A percentile compares a stretch with the other conserved stretches of the same genome.
Evolutionary conservation across 2,888 invertebrate genomes (phyloP).

Genomic region (Archips xylosteana): DNA sequence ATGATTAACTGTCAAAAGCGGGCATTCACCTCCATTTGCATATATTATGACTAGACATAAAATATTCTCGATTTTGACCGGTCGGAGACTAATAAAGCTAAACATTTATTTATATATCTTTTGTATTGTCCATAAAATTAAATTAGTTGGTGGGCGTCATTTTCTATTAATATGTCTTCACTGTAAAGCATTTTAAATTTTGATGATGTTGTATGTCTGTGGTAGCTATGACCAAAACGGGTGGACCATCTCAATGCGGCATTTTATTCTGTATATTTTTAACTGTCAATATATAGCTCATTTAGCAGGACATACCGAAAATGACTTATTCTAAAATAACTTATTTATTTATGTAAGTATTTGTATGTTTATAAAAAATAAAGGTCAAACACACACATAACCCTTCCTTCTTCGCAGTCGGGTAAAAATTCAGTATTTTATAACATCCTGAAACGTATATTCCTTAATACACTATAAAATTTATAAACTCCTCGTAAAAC

Average conservation of each 20-base stretch:
- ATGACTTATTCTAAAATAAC: too few relatives aligned
- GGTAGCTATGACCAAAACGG: background rate
- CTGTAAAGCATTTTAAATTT: background rate
- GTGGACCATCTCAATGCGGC: background rate
- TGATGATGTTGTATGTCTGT: background rate
- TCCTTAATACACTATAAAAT: too few relatives aligned
- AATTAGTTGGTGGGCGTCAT: constrained; percentile 1
- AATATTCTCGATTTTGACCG: constrained; percentile 3
- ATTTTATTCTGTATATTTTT: too few relatives aligned
- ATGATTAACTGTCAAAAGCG: constrained; percentile 26
- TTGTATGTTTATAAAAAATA: too few relatives aligned
- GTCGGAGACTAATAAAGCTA: constrained; percentile 4
- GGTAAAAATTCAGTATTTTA: too few relatives aligned
- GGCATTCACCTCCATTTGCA: constrained; percentile 18
- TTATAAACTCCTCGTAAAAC: background rate
- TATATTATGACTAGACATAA: constrained; percentile 9
- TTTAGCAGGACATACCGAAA: too few relatives aligned
- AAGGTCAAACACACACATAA: too few relatives aligned
- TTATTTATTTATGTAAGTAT: too few relatives aligned
- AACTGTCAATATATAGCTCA: too few relatives aligned
- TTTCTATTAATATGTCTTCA: background rate
- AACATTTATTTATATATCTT: constrained; percentile 15
- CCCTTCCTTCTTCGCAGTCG: too few relatives aligned
- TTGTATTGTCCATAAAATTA: constrained; percentile 8
- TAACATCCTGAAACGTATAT: too few relatives aligned